phyloP scores from a whole-genome alignment of 2,888 invertebrate species.

The Penaeus monodon region DNA sequence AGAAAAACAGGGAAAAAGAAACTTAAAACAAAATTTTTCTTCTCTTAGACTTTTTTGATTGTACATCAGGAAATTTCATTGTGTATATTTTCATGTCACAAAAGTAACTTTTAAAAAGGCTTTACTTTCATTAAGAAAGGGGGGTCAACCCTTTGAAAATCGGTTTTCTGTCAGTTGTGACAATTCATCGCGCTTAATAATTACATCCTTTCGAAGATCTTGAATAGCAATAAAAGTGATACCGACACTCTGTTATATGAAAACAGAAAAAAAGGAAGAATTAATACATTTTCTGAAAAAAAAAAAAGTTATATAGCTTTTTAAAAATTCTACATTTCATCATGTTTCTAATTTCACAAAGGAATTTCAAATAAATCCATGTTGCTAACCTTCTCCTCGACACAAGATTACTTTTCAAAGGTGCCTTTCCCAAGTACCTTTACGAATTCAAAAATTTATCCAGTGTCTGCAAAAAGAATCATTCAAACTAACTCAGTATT shows the following conservation, averaged over 20 bases:
- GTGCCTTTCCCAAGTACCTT: conserved; percentile 98
- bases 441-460: conserved; percentile 99
- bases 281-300: not conserved
- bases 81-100: not conserved
- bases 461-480: conserved; percentile 75
- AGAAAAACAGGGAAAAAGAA: too few species aligned
- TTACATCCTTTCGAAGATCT: conserved; percentile 98
- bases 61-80: not conserved
- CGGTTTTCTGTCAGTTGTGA: conserved; percentile 97
- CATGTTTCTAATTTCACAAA: not conserved
- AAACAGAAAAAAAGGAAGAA: not conserved
- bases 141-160: conserved; percentile 95
- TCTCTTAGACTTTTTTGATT: too few species aligned
- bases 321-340: conserved; percentile 4
- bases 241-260: conserved; percentile 47
- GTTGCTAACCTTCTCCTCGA: conserved; percentile 79
- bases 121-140: conserved; percentile 92
- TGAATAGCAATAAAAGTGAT: conserved; percentile 94
- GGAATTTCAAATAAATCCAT: not conserved
- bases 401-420: conserved; percentile 97
- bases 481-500: not conserved
- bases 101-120: not conserved
- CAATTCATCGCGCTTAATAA: conserved; percentile 98
- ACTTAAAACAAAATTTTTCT: too few species aligned
- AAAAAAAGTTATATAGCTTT: conserved; percentile 3